Conservation (phyloP, 2,113 vertebrate species). For the Opisthocomus hoazin region DNA sequence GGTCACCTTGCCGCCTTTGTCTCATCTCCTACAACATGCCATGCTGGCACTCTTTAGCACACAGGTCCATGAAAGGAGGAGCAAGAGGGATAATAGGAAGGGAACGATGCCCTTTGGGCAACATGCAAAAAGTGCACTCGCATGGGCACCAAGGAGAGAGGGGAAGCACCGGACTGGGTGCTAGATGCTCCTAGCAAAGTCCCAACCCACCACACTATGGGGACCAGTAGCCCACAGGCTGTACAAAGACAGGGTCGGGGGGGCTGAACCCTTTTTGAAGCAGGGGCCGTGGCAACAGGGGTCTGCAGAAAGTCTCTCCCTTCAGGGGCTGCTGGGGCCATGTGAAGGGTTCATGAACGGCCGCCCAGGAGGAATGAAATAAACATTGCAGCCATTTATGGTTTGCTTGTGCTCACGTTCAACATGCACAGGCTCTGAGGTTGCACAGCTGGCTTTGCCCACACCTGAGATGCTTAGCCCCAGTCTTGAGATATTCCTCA, state of each 20-base stretch:
- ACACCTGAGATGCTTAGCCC: background rate
- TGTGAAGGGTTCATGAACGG: background rate
- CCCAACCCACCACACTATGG: background rate
- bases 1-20: background rate
- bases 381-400: background rate
- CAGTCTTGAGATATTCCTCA: background rate
- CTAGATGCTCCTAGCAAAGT: background rate
- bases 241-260: background rate
- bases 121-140: fast-evolving
- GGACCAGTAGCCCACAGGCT: background rate
- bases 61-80: background rate
- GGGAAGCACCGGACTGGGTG: background rate
- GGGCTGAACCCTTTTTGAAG: background rate
- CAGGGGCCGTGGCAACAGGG: background rate
- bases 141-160: background rate
- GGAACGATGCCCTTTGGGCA: background rate
- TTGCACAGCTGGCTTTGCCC: background rate
- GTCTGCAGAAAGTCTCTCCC: background rate
- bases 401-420: background rate
- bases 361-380: background rate
- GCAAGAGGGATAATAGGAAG: background rate
- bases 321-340: background rate
- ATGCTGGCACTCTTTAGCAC: background rate
- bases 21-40: background rate
- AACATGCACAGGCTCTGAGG: background rate